phyloP scores from a whole-genome alignment of 23 tunicate species.

The Ciona savignyi region DNA sequence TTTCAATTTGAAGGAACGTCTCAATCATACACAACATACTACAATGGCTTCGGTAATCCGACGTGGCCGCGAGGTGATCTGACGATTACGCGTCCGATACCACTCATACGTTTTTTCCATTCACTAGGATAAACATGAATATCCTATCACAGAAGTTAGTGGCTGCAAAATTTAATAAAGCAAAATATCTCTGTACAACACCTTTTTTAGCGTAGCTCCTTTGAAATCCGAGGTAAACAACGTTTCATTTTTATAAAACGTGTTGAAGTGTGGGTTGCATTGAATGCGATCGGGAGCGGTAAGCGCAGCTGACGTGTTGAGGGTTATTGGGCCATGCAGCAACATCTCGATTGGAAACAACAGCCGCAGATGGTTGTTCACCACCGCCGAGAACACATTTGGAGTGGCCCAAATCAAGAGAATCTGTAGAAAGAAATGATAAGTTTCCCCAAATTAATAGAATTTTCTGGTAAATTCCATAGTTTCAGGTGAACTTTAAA shows the following conservation, averaged over 20 bases:
- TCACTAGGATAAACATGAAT: no score
- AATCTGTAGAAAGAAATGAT: neutral
- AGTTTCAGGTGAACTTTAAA: no score
- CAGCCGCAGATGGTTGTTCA: slow-evolving; percentile 6
- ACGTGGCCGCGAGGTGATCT: no score
- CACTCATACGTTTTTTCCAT: no score
- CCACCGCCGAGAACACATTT: neutral
- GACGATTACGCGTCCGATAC: no score
- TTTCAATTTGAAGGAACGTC: no score
- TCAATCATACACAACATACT: no score
- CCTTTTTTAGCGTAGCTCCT: slow-evolving; percentile 16
- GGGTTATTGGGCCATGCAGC: slow-evolving; percentile 47
- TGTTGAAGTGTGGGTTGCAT: slow-evolving; percentile 51
- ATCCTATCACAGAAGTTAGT: no score
- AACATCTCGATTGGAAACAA: slow-evolving; percentile 54
- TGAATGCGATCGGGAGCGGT: slow-evolving; percentile 9
- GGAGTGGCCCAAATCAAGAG: slow-evolving; percentile 20
- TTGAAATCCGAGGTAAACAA: slow-evolving; percentile 43
- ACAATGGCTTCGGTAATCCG: no score
- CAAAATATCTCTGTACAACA: no score
- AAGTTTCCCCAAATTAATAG: neutral
- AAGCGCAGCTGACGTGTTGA: slow-evolving; percentile 8
- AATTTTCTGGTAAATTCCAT: neutral
- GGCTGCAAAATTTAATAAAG: neutral
- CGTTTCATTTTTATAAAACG: slow-evolving; percentile 23